Evolutionary conservation across 2,797 vertebrate species (phyloP).

Genomic region (Crypturellus tataupa): DNA sequence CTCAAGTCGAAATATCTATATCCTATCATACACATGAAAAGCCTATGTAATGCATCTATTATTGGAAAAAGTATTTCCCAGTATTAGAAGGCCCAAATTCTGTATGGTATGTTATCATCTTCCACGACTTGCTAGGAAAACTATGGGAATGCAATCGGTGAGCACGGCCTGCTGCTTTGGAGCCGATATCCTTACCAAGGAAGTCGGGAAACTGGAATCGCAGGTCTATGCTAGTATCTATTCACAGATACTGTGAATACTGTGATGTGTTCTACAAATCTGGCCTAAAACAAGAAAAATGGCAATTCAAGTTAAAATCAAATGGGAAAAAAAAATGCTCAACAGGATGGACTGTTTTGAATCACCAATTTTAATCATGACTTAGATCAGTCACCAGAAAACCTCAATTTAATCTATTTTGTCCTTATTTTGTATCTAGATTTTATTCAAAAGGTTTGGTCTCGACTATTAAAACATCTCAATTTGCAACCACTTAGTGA

Average conservation of each 20-base stretch:
- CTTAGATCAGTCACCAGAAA: not conserved
- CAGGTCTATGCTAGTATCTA: not conserved
- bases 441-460: not conserved
- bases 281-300: not conserved
- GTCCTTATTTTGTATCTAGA: not conserved
- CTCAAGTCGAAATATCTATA: not conserved
- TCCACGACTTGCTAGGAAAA: not conserved
- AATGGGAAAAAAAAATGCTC: not conserved
- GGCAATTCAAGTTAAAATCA: not conserved
- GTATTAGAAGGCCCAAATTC: not conserved
- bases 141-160: not conserved
- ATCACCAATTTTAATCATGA: not conserved
- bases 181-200: not conserved
- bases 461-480: not conserved
- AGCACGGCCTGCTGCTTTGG: rapidly evolving
- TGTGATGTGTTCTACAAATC: not conserved
- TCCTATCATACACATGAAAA: not conserved
- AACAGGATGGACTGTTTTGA: not conserved
- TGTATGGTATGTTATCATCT: not conserved
- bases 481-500: not conserved
- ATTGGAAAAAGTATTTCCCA: not conserved
- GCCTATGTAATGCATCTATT: not conserved
- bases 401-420: not conserved
- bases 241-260: not conserved
- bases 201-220: not conserved